Evolutionary conservation across 2,113 vertebrate species (phyloP).

Genomic region (Himantopus leucocephalus): DNA sequence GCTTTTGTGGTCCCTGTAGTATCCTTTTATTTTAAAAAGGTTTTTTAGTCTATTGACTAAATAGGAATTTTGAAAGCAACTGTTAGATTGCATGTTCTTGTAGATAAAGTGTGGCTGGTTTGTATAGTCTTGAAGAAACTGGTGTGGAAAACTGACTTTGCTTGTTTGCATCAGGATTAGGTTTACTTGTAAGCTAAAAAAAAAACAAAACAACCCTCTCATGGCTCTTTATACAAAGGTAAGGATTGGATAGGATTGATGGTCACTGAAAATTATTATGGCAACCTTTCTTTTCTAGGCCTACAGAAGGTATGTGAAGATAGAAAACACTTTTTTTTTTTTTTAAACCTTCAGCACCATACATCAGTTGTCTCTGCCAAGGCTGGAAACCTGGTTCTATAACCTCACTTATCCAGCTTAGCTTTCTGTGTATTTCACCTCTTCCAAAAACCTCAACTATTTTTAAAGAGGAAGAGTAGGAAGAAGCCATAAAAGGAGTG

Average conservation of each 20-base stretch:
- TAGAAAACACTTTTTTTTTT: background rate
- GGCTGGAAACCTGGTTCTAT: background rate
- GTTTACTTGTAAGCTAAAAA: background rate
- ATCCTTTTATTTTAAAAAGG: background rate
- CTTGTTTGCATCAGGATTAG: background rate
- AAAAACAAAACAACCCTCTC: background rate
- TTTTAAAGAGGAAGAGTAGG: background rate
- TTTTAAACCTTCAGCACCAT: background rate
- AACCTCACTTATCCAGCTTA: background rate
- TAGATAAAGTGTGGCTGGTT: background rate
- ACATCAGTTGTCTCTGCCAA: background rate
- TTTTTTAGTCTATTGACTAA: background rate
- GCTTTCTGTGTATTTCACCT: background rate
- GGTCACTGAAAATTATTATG: background rate
- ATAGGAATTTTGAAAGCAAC: background rate
- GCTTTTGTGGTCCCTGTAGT: background rate
- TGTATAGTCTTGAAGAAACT: background rate
- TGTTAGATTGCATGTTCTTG: background rate
- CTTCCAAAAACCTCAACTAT: background rate
- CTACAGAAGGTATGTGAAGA: background rate
- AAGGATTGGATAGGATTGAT: background rate
- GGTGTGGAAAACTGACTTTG: background rate
- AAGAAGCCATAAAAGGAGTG: background rate
- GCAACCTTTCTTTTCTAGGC: background rate
- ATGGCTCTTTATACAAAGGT: background rate